These are phyloP conservation scores for Phyllotis vaccarum DNA, from an alignment of 2,797 vertebrate species.

Conservation along the genomic window DNA sequence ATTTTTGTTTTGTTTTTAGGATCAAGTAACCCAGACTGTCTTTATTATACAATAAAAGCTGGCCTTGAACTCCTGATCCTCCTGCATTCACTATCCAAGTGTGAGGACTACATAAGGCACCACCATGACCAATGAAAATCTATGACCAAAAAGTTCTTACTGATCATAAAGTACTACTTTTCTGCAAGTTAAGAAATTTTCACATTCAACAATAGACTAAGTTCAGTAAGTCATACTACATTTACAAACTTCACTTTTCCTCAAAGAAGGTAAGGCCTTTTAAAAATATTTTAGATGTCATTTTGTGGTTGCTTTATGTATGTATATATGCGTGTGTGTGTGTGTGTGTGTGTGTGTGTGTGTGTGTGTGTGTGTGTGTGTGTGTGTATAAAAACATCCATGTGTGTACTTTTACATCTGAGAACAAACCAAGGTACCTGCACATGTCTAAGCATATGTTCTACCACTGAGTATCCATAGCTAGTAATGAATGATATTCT, in stretches of 20 bases:
- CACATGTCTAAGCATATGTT: not conserved
- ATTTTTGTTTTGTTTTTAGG: not conserved
- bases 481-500: not conserved
- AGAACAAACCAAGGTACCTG: not conserved
- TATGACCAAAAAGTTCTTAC: constrained; percentile 35
- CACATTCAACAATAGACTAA: not conserved
- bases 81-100: not conserved
- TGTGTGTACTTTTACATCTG: not conserved
- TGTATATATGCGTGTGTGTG: not conserved
- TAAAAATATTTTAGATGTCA: not conserved
- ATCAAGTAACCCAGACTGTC: not conserved
- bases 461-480: not conserved
- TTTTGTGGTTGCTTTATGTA: not conserved
- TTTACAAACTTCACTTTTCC: constrained; percentile 43
- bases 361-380: not conserved
- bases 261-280: not conserved
- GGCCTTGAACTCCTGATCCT: not conserved
- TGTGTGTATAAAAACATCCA: not conserved
- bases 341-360: no score
- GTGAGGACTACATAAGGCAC: not conserved
- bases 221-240: constrained; percentile 22
- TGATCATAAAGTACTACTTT: constrained; percentile 21
- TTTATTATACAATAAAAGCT: not conserved
- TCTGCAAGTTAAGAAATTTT: constrained; percentile 30
- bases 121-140: not conserved